These are phyloP conservation scores for Meliscaeva auricollis DNA, from an alignment of 2,888 invertebrate genomes.

Conservation along the genomic window DNA sequence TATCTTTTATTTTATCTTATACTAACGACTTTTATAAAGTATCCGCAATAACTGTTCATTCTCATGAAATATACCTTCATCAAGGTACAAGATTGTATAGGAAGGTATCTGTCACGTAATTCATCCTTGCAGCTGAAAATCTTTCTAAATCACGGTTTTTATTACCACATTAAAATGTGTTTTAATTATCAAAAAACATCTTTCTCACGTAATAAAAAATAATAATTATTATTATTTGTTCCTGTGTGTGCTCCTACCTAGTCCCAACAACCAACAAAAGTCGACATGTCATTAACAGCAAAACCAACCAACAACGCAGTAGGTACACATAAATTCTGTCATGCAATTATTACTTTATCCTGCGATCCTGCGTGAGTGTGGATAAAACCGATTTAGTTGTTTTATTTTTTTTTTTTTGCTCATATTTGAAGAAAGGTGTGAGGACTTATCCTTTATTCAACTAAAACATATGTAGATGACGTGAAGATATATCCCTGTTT, in stretches of 20 bases:
- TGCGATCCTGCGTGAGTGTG: not conserved
- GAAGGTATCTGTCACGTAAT: not conserved
- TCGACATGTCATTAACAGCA: not conserved
- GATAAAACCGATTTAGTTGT: not conserved
- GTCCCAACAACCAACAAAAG: not conserved
- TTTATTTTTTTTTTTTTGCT: not conserved
- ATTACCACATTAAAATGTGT: not conserved
- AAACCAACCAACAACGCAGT: not conserved
- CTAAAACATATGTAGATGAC: not conserved
- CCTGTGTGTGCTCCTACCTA: too few species aligned
- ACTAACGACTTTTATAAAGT: too few species aligned
- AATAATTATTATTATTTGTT: not conserved
- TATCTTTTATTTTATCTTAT: too few species aligned
- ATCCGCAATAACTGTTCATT: too few species aligned
- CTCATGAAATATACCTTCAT: too few species aligned
- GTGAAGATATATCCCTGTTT: not conserved
- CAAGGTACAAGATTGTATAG: too few species aligned
- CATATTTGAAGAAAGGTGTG: not conserved
- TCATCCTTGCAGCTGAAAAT: not conserved
- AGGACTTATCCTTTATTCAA: not conserved
- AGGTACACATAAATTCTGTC: not conserved
- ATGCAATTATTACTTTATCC: slow-evolving; percentile 12
- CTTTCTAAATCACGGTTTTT: not conserved
- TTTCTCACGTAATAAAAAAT: not conserved
- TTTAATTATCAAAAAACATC: not conserved